Evolutionary conservation across 2,888 invertebrate species (phyloP).

Genomic region (Nemotelus pantherinus): DNA sequence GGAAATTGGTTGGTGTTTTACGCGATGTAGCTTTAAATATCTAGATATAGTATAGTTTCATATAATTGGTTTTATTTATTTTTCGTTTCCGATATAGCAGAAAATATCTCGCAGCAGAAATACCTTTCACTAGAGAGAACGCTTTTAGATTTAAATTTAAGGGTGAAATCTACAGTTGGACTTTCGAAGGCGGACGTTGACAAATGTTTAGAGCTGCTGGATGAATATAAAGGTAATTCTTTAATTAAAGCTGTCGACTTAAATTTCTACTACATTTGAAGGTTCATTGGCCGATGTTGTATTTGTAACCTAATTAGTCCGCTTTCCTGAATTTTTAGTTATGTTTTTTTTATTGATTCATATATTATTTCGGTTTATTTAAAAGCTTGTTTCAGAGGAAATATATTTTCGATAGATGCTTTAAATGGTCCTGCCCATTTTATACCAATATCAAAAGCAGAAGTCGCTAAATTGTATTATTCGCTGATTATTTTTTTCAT

Average conservation of each 20-base stretch:
- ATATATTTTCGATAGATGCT: no score
- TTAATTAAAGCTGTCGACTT: not conserved
- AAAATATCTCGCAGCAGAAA: constrained; percentile 36
- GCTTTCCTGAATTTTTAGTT: no score
- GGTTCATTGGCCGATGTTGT: no score
- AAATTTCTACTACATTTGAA: not conserved
- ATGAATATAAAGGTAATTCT: constrained; percentile 67
- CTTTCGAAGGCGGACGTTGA: constrained; percentile 78
- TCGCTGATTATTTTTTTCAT: no score
- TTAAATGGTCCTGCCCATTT: no score
- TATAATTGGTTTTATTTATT: not conserved
- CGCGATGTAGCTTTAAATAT: not conserved
- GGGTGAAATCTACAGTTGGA: constrained; percentile 74
- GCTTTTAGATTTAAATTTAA: constrained; percentile 72
- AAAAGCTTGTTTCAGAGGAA: no score
- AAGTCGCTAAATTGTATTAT: no score
- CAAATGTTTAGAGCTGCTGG: constrained; percentile 75
- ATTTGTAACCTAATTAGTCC: no score
- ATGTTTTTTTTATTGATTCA: no score
- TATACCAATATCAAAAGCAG: no score
- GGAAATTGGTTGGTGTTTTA: constrained; percentile 64
- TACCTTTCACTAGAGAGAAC: constrained; percentile 67
- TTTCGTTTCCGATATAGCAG: not conserved
- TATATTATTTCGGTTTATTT: no score
- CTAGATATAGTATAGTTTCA: not conserved